A percentile compares a stretch with the other conserved stretches of the same genome.
These are phyloP conservation scores for Apteryx mantelli DNA, from an alignment of 2,113 vertebrate species.

Conservation along the genomic window DNA sequence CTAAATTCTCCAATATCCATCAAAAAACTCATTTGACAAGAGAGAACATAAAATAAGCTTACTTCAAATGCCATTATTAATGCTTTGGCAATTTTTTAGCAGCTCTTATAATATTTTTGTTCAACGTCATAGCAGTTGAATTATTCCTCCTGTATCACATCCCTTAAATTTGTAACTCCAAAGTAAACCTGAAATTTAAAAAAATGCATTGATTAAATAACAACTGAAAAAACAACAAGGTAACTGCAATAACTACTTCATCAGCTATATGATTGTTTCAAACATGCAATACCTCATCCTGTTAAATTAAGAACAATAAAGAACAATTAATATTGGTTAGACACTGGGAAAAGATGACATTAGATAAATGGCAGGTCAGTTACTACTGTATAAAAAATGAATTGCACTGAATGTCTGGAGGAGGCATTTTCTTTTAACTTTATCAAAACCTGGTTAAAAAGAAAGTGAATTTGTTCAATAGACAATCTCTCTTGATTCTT, in stretches of 20 bases:
- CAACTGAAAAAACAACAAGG: background rate
- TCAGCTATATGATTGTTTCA: conserved; percentile 37
- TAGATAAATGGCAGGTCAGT: conserved; percentile 45
- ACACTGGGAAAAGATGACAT: conserved; percentile 8
- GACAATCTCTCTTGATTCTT: background rate
- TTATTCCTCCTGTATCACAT: conserved; percentile 4
- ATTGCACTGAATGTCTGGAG: background rate
- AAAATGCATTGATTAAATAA: conserved; percentile 48
- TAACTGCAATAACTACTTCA: conserved; percentile 22
- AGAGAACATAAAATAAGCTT: background rate
- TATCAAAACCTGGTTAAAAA: background rate
- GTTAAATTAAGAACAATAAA: conserved; percentile 48
- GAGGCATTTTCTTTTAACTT: background rate
- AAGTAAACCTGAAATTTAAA: background rate
- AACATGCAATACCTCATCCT: conserved; percentile 47
- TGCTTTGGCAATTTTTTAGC: background rate
- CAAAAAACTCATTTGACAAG: background rate
- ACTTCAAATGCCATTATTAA: background rate
- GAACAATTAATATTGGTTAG: conserved; percentile 62
- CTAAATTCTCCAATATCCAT: background rate
- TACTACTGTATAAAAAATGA: background rate
- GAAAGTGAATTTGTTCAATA: conserved; percentile 18
- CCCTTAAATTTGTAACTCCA: conserved; percentile 54
- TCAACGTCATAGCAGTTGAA: conserved; percentile 14
- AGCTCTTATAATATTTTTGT: conserved; percentile 13